Base-by-base conservation (phyloP, 1,140 invertebrate species). In the Drosophila sechellia region DNA sequence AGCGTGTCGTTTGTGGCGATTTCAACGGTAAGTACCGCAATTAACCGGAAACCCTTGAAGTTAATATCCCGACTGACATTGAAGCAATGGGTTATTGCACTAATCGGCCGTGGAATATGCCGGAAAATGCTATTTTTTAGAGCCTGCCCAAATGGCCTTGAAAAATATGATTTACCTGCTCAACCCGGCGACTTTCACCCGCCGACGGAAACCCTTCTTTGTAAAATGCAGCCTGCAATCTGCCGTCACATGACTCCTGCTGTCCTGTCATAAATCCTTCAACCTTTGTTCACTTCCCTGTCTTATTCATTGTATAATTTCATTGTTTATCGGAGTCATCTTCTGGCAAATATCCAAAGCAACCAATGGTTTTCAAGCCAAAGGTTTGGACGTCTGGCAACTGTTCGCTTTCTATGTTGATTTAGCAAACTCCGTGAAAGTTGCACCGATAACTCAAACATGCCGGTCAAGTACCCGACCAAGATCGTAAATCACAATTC, bases 1-100 rank as follows among this genome's bases (percentile, higher is more conserved):
- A 97, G 93, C 95, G 96, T 94, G 96, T 97, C 93, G 96, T 97
- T 92, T 97, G 96, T 94, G 96, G 96, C 96, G 95, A 97, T 96
- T 96, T 96, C 91, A 95, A 95, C 94, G 95, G 95, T 95, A 95
- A 92, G 91, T 92, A 89, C 79, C 52, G 54, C 74, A 58, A 86
- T 80, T 65, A 68, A 54, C 49, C 53, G 31, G 43, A 75, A 85
- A 79, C 76, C 81, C 79, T 87, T 90, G 71, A 75, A 81, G 64
- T 81, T 77, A 86, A 86, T 78, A 68, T 25, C 17, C 52, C 45
- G 15, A 70, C 70, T 85, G 75, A 49, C 86, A 77, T 76, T 85
- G 71, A 57, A 11, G 12, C 45, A 87, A 87, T 87, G 81, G 81
- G 81, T 87, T 87, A 79, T 71, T 40, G 49, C 31, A 37, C 57